Percentiles rank a stretch among this genome's conserved stretches.
Conservation (phyloP, 2,113 vertebrate genomes). For the Cyphomyrus discorhynchus region DNA sequence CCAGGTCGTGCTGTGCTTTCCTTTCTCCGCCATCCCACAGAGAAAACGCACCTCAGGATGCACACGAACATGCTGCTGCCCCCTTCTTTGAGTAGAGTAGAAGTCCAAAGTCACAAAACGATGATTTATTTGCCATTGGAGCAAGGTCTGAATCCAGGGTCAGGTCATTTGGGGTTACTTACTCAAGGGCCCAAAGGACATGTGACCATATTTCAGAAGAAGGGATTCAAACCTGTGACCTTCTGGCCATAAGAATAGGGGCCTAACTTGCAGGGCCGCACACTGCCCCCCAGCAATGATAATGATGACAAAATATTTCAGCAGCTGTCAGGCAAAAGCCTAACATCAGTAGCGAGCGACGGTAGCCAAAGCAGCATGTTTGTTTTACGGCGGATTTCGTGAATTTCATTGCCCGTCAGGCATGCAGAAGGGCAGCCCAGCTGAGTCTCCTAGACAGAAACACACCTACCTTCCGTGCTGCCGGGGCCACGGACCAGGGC, state of each 20-base stretch:
- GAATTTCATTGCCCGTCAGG: not conserved
- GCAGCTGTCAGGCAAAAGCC: not conserved
- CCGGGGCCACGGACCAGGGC: slow-evolving; percentile 44
- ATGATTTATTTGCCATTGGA: no score
- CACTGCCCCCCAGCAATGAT: not conserved
- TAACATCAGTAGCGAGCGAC: not conserved
- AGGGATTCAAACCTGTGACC: not conserved
- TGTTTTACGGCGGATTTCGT: not conserved
- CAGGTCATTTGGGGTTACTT: not conserved
- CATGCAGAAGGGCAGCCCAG: not conserved
- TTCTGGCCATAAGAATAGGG: not conserved
- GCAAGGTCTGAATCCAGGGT: not conserved
- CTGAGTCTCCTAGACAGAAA: not conserved
- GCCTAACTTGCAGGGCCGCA: not conserved
- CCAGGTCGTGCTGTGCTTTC: not conserved
- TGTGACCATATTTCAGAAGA: not conserved
- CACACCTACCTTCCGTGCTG: slow-evolving; percentile 58
- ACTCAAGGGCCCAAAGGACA: not conserved
- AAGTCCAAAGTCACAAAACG: no score
- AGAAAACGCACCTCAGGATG: no score
- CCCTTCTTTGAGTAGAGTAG: no score
- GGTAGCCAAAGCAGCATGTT: not conserved
- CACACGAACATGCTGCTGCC: no score
- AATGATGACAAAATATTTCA: not conserved
- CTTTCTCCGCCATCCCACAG: not conserved